Percentiles rank a stretch among this genome's conserved stretches.
These are phyloP conservation scores for Eulacestoma nigropectus DNA, from an alignment of 2,113 vertebrate genomes.

Conservation along the genomic window DNA sequence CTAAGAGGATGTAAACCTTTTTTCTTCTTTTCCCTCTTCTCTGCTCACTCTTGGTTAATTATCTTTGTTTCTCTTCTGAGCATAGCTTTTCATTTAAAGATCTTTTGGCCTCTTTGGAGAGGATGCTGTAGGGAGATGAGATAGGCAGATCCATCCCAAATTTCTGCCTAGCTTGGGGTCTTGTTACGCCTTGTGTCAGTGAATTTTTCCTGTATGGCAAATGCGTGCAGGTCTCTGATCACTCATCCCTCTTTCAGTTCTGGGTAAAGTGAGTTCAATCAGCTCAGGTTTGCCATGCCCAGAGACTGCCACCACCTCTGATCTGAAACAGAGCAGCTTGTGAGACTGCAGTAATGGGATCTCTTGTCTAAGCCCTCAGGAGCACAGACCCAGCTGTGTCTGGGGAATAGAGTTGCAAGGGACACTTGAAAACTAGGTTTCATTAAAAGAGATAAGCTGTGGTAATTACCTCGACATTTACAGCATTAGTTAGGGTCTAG, in stretches of 20 bases:
- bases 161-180: background rate
- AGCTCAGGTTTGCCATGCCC: background rate
- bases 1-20: background rate
- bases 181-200: background rate
- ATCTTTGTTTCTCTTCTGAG: background rate
- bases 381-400: background rate
- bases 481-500: background rate
- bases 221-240: background rate
- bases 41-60: background rate
- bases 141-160: background rate
- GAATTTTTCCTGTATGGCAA: background rate
- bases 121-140: background rate
- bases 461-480: slow-evolving; percentile 11
- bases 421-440: background rate
- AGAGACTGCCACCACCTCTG: background rate
- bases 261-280: background rate
- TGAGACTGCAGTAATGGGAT: background rate
- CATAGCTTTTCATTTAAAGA: background rate
- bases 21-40: background rate
- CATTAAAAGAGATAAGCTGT: background rate
- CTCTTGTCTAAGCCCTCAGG: background rate
- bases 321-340: background rate
- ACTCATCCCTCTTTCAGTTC: background rate
- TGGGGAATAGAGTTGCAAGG: background rate
- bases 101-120: background rate